Conservation (phyloP, 2,888 invertebrate species). For the Cataglyphis livida region DNA sequence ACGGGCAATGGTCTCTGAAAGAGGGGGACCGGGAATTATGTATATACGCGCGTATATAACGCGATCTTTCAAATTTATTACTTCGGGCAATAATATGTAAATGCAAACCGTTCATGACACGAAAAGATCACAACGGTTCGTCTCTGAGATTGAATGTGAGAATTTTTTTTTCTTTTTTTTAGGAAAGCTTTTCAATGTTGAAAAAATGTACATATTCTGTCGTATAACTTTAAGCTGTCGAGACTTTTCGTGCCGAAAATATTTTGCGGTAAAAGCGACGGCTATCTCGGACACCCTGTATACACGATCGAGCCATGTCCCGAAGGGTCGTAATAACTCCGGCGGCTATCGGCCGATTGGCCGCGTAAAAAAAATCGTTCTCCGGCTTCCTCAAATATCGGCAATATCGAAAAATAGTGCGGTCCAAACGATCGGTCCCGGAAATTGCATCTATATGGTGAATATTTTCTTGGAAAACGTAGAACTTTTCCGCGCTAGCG, state of each 20-base stretch:
- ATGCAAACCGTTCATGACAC: not conserved
- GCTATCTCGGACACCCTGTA: constrained; percentile 22
- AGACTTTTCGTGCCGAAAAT: constrained; percentile 1
- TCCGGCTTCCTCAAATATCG: constrained; percentile 38
- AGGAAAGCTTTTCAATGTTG: not conserved
- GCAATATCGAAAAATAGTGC: constrained; percentile 33
- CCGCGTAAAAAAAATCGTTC: constrained; percentile 33
- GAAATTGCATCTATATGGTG: constrained; percentile 34
- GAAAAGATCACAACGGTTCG: not conserved
- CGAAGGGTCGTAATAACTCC: constrained; percentile 32
- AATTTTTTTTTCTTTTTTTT: not conserved
- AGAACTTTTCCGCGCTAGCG: not conserved
- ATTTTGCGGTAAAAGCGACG: constrained; percentile 31
- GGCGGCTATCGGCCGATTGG: constrained; percentile 41
- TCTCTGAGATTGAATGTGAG: not conserved
- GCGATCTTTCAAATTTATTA: constrained; percentile 15
- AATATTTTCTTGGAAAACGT: constrained; percentile 13
- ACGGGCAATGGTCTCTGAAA: constrained; percentile 19
- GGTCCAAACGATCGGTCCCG: constrained; percentile 25
- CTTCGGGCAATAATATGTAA: not conserved
- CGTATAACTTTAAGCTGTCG: not conserved
- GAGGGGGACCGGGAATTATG: constrained; percentile 12
- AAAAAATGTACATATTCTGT: not conserved
- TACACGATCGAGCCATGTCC: not conserved
- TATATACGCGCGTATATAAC: not conserved